Base-by-base conservation (phyloP, 1,140 invertebrate species). In the Bombus confusus region DNA sequence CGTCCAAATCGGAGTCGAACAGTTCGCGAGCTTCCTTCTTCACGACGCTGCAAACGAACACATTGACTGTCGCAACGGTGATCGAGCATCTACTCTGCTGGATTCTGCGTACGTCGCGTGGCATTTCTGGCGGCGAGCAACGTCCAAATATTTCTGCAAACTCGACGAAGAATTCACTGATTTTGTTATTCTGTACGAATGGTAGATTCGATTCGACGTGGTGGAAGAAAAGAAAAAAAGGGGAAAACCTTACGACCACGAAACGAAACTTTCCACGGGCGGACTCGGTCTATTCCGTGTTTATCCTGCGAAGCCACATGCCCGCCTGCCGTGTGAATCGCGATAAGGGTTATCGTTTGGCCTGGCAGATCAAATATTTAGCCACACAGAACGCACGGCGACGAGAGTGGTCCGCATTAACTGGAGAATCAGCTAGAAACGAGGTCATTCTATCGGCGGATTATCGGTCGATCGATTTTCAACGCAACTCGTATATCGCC, bases 351-450 rank as follows among this genome's bases (percentile, higher is more conserved):
- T 84, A 84, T 84, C 82, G 68, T n/a, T 34, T 31, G 37, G 47
- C 52, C 82, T 59, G 37, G 34, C 75, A 84, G 80, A 79, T 88
- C 86, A 71, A 88, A 88, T 88, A 87, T 88, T 88, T 84, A 84
- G 66, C 75, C 64, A 15, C 72, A 47, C 18, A 64, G 76, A 64
- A 72, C 85, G 57, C 31, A 39, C 12, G 43, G 18, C 31, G 18
- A 79, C 66, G 73, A 75, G 59, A 28, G 73, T 73, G 71, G 39
- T n/a, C 37, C 75, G 57, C 13, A 59, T 25, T 57, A 47, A 85
- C 64, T 31, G 57, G 52, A 34, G 57, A 39, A 59, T 47, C 77
- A 68, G 47, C 10, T 34, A 69, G 71, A 25, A 86, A 88, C 85
- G 79, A 73, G 85, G 85, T 69, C 79, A 31, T 57, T 66, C 80